These are phyloP conservation scores for Falco punctatus DNA, from an alignment of 2,113 vertebrate species.

Conservation along the genomic window DNA sequence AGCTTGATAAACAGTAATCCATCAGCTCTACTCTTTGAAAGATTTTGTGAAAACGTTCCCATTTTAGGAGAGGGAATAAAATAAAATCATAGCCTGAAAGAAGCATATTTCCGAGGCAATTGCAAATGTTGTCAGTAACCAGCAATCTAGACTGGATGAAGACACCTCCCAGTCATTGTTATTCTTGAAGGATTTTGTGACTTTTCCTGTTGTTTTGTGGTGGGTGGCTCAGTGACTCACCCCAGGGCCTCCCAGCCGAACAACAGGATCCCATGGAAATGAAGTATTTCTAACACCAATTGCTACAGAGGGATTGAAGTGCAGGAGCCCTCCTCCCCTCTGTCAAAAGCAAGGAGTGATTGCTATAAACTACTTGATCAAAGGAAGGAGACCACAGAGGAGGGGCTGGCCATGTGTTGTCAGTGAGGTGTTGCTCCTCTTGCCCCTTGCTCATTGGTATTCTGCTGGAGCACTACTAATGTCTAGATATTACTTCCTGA, in stretches of 20 bases:
- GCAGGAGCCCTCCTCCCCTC: background rate
- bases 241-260: background rate
- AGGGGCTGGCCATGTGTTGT: background rate
- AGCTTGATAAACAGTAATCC: background rate
- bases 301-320: background rate
- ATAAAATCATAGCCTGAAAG: background rate
- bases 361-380: background rate
- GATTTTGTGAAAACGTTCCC: background rate
- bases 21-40: background rate
- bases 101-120: background rate
- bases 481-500: background rate
- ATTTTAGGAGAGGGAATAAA: background rate
- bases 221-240: slow-evolving; percentile 7
- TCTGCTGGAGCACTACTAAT: background rate
- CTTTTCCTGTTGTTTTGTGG: slow-evolving; percentile 31
- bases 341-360: background rate
- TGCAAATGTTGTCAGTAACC: background rate
- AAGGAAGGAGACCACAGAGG: background rate
- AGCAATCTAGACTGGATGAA: background rate
- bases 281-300: background rate
- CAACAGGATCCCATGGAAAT: background rate
- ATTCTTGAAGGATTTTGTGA: slow-evolving; percentile 29
- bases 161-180: background rate
- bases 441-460: background rate
- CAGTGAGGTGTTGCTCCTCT: background rate